These are phyloP conservation scores for Oscheius sp. DNA, from an alignment of 2,888 invertebrate species.

Conservation along the genomic window DNA sequence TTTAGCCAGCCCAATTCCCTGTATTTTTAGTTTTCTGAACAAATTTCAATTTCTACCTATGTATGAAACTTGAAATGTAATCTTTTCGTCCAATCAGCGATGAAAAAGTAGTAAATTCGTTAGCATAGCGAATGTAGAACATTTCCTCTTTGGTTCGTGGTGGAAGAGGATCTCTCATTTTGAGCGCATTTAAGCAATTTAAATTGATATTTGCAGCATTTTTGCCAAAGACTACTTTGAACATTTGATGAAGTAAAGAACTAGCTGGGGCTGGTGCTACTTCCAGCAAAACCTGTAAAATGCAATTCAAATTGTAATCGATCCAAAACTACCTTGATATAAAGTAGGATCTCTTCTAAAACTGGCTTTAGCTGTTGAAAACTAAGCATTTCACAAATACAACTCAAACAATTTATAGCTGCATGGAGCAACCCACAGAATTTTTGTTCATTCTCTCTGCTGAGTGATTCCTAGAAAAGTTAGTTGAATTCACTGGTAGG, in stretches of 20 bases:
- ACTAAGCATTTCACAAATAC: slow-evolving; percentile 26
- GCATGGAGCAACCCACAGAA: slow-evolving; percentile 6
- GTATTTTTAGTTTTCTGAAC: background rate
- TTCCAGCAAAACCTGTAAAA: slow-evolving; percentile 34
- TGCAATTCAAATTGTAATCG: background rate
- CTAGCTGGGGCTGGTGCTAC: slow-evolving; percentile 33
- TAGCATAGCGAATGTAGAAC: slow-evolving; percentile 37
- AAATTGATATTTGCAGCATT: slow-evolving; percentile 44
- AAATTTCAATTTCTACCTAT: no score
- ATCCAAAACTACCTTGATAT: slow-evolving; percentile 24
- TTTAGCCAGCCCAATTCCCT: slow-evolving; percentile 29
- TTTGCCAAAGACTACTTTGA: slow-evolving; percentile 49
- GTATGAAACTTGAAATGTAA: slow-evolving; percentile 31
- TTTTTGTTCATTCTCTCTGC: slow-evolving; percentile 16
- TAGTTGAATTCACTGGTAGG: background rate
- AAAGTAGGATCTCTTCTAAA: slow-evolving; percentile 27
- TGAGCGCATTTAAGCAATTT: slow-evolving; percentile 22
- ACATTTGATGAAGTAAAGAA: slow-evolving; percentile 42
- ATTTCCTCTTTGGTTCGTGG: slow-evolving; percentile 36
- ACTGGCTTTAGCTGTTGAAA: slow-evolving; percentile 18
- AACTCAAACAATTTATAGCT: slow-evolving; percentile 23
- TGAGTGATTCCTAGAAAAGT: background rate
- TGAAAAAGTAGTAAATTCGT: slow-evolving; percentile 45
- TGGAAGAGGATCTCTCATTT: slow-evolving; percentile 29
- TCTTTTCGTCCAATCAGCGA: slow-evolving; percentile 41